Conservation (phyloP, 2,113 vertebrate genomes). For the Sminthopsis crassicaudata region DNA sequence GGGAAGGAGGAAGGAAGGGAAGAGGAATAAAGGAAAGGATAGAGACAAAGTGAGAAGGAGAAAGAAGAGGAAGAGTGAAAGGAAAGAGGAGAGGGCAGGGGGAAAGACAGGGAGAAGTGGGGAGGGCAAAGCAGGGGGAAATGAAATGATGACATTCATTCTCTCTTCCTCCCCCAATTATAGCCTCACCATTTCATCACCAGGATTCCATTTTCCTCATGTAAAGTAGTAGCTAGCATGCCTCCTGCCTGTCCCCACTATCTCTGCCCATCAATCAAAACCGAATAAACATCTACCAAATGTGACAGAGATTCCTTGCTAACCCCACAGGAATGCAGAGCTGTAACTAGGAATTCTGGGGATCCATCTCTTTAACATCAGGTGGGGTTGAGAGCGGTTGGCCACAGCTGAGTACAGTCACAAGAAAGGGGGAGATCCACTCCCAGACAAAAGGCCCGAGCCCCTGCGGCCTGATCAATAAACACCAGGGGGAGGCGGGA, state of each 20-base stretch:
- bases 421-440: not conserved
- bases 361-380: not conserved
- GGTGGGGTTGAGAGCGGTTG: not conserved
- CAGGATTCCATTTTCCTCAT: not conserved
- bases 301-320: not conserved
- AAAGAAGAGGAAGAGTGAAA: not conserved
- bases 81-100: accelerated
- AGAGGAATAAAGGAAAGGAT: too few relatives aligned
- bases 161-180: not conserved
- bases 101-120: not conserved
- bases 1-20: not conserved
- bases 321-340: not conserved
- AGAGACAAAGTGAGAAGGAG: not conserved
- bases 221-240: not conserved
- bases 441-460: not conserved
- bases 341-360: not conserved
- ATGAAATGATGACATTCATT: not conserved
- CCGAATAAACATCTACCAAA: not conserved
- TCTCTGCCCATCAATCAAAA: not conserved
- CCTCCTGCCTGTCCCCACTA: not conserved
- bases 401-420: not conserved
- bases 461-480: not conserved
- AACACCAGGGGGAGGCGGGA: not conserved
- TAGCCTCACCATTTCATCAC: not conserved
- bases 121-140: not conserved